Percentiles rank a stretch among this genome's conserved stretches.
These are phyloP conservation scores for Drosophila antonietae DNA, from an alignment of 2,888 invertebrate genomes.

Conservation along the genomic window DNA sequence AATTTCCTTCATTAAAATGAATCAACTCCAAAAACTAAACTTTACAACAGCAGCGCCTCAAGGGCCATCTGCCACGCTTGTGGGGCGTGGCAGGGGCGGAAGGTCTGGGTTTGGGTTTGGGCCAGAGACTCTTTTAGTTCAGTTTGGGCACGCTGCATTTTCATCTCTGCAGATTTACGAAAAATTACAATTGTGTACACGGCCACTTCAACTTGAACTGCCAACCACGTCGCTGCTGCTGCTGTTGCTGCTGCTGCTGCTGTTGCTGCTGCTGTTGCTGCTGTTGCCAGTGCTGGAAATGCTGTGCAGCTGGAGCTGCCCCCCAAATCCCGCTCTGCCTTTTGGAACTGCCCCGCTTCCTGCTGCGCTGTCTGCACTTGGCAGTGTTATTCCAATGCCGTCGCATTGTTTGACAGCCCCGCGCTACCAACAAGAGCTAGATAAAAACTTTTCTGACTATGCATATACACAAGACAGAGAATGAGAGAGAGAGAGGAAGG, in stretches of 20 bases:
- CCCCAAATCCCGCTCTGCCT: neutral
- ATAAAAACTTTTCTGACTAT: slow-evolving; percentile 61
- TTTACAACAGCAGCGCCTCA: slow-evolving; percentile 52
- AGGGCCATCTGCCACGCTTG: slow-evolving; percentile 39
- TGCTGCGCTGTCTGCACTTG: slow-evolving; percentile 50
- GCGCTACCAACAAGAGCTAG: slow-evolving; percentile 38
- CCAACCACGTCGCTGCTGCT: slow-evolving; percentile 41
- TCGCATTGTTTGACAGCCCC: slow-evolving; percentile 72
- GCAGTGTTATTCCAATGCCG: slow-evolving; percentile 70
- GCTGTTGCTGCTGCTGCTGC: slow-evolving; percentile 30
- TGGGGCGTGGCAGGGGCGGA: neutral
- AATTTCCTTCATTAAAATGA: slow-evolving; percentile 71
- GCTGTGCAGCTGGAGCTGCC: slow-evolving; percentile 29
- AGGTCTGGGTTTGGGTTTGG: neutral
- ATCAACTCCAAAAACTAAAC: slow-evolving; percentile 63
- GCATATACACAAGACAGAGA: slow-evolving; percentile 8
- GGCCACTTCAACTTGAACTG: slow-evolving; percentile 73
- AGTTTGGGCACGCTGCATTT: slow-evolving; percentile 21
- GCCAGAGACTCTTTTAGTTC: neutral
- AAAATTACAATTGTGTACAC: slow-evolving; percentile 73
- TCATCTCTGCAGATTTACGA: slow-evolving; percentile 62
- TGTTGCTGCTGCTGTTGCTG: slow-evolving; percentile 27
- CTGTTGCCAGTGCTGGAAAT: slow-evolving; percentile 43
- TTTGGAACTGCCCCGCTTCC: slow-evolving; percentile 4
- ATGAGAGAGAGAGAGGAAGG: neutral